These are phyloP conservation scores for Limnephilus auricula DNA, from an alignment of 2,888 invertebrate genomes.

Conservation along the genomic window DNA sequence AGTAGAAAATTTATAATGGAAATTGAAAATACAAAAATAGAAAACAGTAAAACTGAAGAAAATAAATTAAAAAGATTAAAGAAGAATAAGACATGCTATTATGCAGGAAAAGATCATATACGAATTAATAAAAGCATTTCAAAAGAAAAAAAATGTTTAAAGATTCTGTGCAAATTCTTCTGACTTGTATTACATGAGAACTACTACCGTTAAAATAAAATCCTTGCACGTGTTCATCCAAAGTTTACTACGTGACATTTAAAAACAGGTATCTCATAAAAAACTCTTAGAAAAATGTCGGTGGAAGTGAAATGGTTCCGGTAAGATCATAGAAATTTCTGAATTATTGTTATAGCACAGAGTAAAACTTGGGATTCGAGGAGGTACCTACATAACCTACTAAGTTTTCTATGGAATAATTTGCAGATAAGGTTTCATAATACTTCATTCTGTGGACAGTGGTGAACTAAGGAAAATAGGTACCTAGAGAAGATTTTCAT, in stretches of 20 bases:
- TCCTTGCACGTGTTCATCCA: background rate
- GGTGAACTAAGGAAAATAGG: background rate
- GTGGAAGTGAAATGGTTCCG: constrained; percentile 2
- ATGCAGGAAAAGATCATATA: too few relatives aligned
- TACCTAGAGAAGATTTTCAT: background rate
- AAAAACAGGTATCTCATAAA: background rate
- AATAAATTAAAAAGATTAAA: too few relatives aligned
- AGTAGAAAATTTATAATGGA: too few relatives aligned
- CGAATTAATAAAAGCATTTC: too few relatives aligned
- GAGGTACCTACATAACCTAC: background rate
- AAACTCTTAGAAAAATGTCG: background rate
- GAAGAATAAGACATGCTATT: too few relatives aligned
- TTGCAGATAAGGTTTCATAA: background rate
- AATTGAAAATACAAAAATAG: too few relatives aligned
- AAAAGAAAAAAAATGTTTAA: background rate
- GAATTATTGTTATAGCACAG: background rate
- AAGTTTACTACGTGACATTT: background rate
- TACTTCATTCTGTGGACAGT: background rate
- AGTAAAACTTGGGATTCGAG: background rate
- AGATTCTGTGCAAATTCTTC: background rate
- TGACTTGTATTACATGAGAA: background rate
- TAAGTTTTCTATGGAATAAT: background rate
- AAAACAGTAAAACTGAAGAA: too few relatives aligned
- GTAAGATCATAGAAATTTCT: background rate
- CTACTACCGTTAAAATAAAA: background rate